Evolutionary conservation across 2,888 invertebrate genomes (phyloP), one percentile per base, ranked within the genome.

Genomic region (Sepiola atlantica): DNA sequence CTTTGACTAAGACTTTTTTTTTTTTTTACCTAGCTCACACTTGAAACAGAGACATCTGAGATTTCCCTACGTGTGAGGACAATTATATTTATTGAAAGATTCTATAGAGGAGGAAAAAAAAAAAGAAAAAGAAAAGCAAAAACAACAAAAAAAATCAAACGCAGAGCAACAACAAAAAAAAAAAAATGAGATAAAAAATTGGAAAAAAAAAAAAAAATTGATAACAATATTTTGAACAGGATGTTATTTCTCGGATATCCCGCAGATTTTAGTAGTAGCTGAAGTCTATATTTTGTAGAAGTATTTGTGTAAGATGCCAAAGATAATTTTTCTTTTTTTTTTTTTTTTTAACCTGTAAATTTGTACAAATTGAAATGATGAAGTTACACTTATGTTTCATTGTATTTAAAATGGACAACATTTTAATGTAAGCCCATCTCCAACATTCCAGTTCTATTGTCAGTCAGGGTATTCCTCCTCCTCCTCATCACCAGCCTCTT

Each of bases 211-310:
- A n/a, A 77, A 77, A n/a, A 77, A 77, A 77, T n/a, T 10, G 12
- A 93, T 61, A 35, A 61, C 61, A 93, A 35, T 93, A 93, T 55
- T n/a, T 93, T 93, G 61, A 93, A 93, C 35, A 93, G 93, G 93
- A 93, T 93, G 61, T 55, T 93, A 93, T 93, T 93, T 61, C 35
- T 93, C 93, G 35, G 35, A 93, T 61, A 93, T 93, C 61, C 8
- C 35, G 32, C 61, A 61, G 32, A 93, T 57, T 93, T 32, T 61
- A 35, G 32, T 61, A 35, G 32, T 93, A 93, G 93, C 61, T 93
- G 93, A 61, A 57, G 93, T 93, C 93, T 93, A 93, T 93, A 93
- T 93, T 93, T 93, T 93, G 93, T 93, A 93, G 93, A 93, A 93
- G n/a, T 35, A 93, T 93, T 55, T 93, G 61, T 93, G 61, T 32